Percentiles rank a stretch among this genome's conserved stretches.
phyloP scores from a whole-genome alignment of 2,888 invertebrate genomes.

The Callyntrura guangdongensis region DNA sequence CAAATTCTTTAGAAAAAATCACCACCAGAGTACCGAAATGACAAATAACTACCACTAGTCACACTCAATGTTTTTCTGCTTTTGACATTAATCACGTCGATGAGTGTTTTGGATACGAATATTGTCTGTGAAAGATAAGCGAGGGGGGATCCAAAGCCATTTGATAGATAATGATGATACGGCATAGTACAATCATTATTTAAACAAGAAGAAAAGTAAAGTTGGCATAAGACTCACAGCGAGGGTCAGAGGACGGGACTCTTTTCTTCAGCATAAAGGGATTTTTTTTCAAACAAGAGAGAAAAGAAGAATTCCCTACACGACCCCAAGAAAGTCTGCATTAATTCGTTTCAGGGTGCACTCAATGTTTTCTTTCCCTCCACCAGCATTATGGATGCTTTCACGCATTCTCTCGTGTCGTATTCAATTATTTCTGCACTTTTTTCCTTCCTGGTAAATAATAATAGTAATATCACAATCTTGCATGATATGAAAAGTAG shows the following conservation, averaged over 20 bases:
- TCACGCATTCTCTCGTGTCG: slow-evolving; percentile 59
- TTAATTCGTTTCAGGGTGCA: slow-evolving; percentile 71
- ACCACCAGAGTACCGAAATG: neutral
- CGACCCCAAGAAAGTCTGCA: slow-evolving; percentile 62
- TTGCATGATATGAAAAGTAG: slow-evolving; percentile 30
- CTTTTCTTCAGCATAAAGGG: slow-evolving; percentile 28
- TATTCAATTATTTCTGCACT: slow-evolving; percentile 71
- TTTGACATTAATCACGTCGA: slow-evolving; percentile 62
- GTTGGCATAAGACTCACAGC: slow-evolving; percentile 25
- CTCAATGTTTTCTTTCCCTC: neutral
- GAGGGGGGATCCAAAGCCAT: slow-evolving; percentile 31
- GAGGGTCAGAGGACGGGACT: slow-evolving; percentile 45
- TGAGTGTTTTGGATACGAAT: slow-evolving; percentile 44
- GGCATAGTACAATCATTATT: slow-evolving; percentile 58
- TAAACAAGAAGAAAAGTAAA: slow-evolving; percentile 42
- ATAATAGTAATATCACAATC: slow-evolving; percentile 63
- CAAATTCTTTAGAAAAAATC: neutral
- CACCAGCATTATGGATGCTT: neutral
- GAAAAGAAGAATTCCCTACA: slow-evolving; percentile 6
- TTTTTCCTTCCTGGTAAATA: slow-evolving; percentile 52
- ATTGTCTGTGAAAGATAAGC: slow-evolving; percentile 20
- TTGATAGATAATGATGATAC: slow-evolving; percentile 69
- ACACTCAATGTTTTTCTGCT: neutral
- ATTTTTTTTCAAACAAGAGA: slow-evolving; percentile 18
- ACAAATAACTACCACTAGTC: neutral